Evolutionary conservation across 2,797 vertebrate species (phyloP), one percentile per base, ranked within the genome.

Genomic region (Leptodactylus fallax): DNA sequence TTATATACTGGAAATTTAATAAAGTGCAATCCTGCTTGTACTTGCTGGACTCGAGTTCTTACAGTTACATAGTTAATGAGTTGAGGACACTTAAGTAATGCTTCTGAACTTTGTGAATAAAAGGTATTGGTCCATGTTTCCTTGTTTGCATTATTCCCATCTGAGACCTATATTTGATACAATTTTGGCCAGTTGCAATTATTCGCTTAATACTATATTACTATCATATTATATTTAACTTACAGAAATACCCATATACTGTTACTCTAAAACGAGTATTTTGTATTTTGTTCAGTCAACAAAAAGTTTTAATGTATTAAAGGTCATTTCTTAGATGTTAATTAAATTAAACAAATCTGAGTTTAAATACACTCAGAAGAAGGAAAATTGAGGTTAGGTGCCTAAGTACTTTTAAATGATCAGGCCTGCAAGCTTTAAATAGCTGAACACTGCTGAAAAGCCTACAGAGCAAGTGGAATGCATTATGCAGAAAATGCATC

Each of bases 301-400:
- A 78, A 53, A 87, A 45, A 67, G 71, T 58, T 79, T 87, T 83
- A 83, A 58, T 83, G 17, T 2, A 77, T 47, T 79, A 67, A 78
- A 78, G 60, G 61, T 83, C 23, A 78, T 78, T 87, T 56, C 45
- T 78, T 78, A 77, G 13, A 83, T 63, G 65, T 77, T 83, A 79
- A 87, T 79, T 83, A 83, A 83, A 55, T 82, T 61, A 82, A 67
- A 78, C 60, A 76, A 77, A 82, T 77, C 58, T 87, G 23, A 79
- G 60, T 69, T 83, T 76, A 79, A 84, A 79, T 58, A 87, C 60
- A 83, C 53, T 65, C 12, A 25, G 61, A 83, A 83, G 23, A 87
- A 83, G 72, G 83, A 84, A 78, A 79, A 79, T 36, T 55, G 47
- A 84, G 63, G 81, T 71, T 71, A 79, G 25, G 60, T 56, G 67